Conservation (phyloP, 2,888 invertebrate species). For the Microplitis manilae region DNA sequence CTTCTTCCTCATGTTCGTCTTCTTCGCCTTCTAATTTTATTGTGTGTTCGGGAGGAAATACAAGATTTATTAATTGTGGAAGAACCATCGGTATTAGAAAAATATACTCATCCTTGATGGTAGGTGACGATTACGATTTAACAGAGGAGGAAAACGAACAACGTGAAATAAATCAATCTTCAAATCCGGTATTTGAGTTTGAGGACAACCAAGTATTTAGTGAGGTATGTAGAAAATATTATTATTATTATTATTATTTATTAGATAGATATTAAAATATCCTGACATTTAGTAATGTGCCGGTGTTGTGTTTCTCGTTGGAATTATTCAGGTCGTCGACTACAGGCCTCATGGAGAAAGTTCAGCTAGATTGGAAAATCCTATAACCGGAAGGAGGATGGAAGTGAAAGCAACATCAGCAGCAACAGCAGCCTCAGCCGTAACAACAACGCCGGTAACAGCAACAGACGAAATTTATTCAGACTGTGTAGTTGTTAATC, state of each 20-base stretch:
- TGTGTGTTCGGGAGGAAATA: conserved; percentile 64
- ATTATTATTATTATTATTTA: conserved; percentile 7
- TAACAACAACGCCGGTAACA: neutral
- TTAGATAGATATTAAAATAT: conserved; percentile 6
- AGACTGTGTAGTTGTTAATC: neutral
- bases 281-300: conserved; percentile 9
- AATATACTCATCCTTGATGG: conserved; percentile 55
- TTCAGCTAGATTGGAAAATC: conserved; percentile 52
- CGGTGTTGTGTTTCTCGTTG: neutral
- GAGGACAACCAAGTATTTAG: conserved; percentile 67
- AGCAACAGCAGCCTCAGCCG: neutral
- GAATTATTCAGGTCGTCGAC: conserved; percentile 60
- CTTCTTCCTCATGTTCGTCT: neutral
- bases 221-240: conserved; percentile 50
- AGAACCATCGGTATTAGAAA: conserved; percentile 52
- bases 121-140: conserved; percentile 63
- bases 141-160: conserved; percentile 61
- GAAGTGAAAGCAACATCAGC: conserved; percentile 42
- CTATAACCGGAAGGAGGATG: conserved; percentile 45
- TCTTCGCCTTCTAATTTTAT: conserved; percentile 57
- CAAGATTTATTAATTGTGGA: conserved; percentile 60
- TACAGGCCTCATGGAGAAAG: conserved; percentile 67
- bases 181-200: conserved; percentile 62
- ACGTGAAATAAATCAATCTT: conserved; percentile 53
- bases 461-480: neutral